These are phyloP conservation scores for Tympanuchus pallidicinctus DNA, from an alignment of 2,113 vertebrate genomes.

Conservation along the genomic window DNA sequence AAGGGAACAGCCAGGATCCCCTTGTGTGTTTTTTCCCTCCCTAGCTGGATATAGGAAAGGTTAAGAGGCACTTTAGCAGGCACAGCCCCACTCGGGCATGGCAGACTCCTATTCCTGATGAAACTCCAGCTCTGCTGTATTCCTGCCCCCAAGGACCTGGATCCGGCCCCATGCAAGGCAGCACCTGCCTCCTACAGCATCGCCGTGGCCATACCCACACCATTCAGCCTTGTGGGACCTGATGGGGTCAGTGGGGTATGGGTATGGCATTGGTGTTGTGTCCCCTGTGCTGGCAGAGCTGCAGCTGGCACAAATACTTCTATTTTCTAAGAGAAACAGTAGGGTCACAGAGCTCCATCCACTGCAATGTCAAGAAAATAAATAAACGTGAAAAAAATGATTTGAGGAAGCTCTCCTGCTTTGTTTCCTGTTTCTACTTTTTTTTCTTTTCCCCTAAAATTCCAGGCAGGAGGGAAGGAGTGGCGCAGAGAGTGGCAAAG, in stretches of 20 bases:
- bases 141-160: neutral
- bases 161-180: rapidly evolving
- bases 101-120: neutral
- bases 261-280: rapidly evolving
- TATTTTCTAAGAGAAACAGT: neutral
- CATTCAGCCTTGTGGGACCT: neutral
- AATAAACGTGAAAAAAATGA: neutral
- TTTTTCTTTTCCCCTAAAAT: neutral
- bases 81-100: neutral
- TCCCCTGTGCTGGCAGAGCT: neutral
- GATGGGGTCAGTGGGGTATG: neutral
- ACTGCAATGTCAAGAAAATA: neutral
- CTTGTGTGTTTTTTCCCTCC: neutral
- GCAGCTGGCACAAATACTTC: too few relatives aligned
- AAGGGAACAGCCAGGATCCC: neutral
- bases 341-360: neutral
- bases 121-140: neutral
- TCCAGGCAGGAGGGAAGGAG: neutral
- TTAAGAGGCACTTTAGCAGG: constrained; percentile 51
- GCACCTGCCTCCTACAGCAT: neutral
- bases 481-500: neutral
- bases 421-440: neutral
- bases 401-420: neutral
- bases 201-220: neutral
- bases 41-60: constrained; percentile 16